Base-by-base conservation (phyloP, 2,888 invertebrate species). In the Arrhopalites spinosus region DNA sequence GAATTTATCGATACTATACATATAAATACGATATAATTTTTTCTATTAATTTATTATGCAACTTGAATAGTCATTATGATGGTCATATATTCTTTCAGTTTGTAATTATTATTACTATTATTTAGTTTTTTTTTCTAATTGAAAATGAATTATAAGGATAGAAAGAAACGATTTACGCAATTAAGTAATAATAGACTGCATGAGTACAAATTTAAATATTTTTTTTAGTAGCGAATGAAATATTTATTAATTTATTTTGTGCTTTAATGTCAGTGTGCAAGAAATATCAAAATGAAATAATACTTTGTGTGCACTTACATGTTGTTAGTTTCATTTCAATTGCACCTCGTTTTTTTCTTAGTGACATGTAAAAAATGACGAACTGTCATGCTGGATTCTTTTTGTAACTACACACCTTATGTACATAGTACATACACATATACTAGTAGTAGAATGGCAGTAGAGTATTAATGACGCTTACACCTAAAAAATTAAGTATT, bases 191-290 rank as follows among this genome's bases (percentile, higher is more conserved):
- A n/a, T 56, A 5, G 56, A 56, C n/a, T 56, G 56, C 56, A 20
- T 56, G 23, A 56, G 23, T 56, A 20, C 56, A 56, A 23, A 56
- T 23, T n/a, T 23, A 5, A 56, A 56, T 5, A 8, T n/a, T 56
- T 56, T 15, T 5, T 23, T 8, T 5, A 56, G 36, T 3, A 36
- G 3, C 11, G 36, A 36, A 36, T 36, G 5, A 7, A 36, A 7
- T 36, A 36, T 36, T 36, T 36, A 36, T 36, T 36, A 11, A 36
- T 36, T 36, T 36, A 36, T 36, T 36, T 36, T 36, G 36, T 36
- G 36, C 36, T 36, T n/a, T 56, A 23, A 56, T 56, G 56, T 20
- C n/a, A 56, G 23, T 56, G 56, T 56, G 56, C 56, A 56, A 56
- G 56, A 20, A 56, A 56, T n/a, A 47, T 13, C 5, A 5, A 56